A percentile compares a stretch with the other conserved stretches of the same genome.
Conservation (phyloP, 2,113 vertebrate genomes). For the Balaenoptera acutorostrata region DNA sequence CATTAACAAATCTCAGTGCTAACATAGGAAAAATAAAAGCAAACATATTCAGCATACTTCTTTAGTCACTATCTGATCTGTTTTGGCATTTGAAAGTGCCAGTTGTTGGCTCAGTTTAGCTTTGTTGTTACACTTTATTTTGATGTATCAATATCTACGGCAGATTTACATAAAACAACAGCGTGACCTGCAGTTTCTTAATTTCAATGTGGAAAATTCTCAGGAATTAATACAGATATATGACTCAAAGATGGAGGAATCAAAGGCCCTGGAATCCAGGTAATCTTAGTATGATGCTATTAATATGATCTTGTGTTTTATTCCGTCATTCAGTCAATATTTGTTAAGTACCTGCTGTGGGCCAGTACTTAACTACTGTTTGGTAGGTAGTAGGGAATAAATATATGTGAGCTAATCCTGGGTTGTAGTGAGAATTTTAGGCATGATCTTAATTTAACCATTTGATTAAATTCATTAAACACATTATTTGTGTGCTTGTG, state of each 20-base stretch:
- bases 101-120: not conserved
- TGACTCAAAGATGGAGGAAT: conserved; percentile 56
- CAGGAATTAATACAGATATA: conserved; percentile 77
- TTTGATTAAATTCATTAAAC: not conserved
- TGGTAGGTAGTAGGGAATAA: not conserved
- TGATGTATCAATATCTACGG: conserved; percentile 40
- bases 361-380: not conserved
- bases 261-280: conserved; percentile 75
- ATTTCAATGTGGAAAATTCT: conserved; percentile 84
- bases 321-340: not conserved
- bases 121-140: not conserved
- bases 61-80: not conserved
- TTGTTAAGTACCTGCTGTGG: not conserved
- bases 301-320: not conserved
- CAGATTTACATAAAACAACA: conserved; percentile 91
- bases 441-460: not conserved
- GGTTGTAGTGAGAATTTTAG: not conserved
- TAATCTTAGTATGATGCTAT: conserved; percentile 57
- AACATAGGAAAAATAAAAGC: not conserved
- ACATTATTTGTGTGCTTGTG: not conserved
- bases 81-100: not conserved
- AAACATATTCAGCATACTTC: not conserved
- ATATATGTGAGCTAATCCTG: not conserved
- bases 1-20: not conserved
- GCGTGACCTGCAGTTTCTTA: conserved; percentile 87